These are phyloP conservation scores for Lepus oiostolus DNA, from an alignment of 2,797 vertebrate species.

Conservation along the genomic window DNA sequence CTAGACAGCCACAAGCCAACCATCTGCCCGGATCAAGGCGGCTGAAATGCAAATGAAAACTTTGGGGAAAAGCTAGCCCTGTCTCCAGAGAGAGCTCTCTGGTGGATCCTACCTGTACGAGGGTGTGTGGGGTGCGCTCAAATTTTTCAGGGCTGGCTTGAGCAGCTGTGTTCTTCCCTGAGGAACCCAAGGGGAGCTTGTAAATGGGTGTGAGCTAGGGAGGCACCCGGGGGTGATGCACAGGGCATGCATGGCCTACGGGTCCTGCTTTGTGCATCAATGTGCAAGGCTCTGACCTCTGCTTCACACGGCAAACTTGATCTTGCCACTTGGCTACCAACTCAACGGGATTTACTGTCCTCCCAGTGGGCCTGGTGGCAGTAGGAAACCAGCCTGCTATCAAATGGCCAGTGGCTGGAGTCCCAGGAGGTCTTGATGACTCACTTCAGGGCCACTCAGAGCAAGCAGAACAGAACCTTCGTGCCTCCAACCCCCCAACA, in stretches of 20 bases:
- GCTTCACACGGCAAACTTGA: neutral
- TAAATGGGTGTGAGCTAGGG: neutral
- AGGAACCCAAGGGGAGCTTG: neutral
- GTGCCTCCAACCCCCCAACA: neutral
- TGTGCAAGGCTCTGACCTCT: neutral
- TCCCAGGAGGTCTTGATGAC: neutral
- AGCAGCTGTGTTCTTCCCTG: accelerated
- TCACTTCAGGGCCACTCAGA: neutral
- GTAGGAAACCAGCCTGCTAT: neutral
- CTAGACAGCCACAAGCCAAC: neutral
- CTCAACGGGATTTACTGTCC: no score
- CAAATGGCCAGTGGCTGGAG: neutral
- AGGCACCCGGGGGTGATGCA: no score
- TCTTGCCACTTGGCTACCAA: neutral
- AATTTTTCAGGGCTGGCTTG: neutral
- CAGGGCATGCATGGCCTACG: neutral
- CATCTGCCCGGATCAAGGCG: neutral
- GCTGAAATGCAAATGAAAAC: neutral
- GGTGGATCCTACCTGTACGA: accelerated
- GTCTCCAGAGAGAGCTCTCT: neutral
- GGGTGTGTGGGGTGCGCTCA: neutral
- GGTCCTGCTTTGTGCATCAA: neutral
- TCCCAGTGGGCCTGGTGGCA: neutral
- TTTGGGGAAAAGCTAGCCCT: neutral
- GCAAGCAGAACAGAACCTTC: neutral